phyloP scores from a whole-genome alignment of 2,113 vertebrate genomes.

The Melanostigma gelatinosum region DNA sequence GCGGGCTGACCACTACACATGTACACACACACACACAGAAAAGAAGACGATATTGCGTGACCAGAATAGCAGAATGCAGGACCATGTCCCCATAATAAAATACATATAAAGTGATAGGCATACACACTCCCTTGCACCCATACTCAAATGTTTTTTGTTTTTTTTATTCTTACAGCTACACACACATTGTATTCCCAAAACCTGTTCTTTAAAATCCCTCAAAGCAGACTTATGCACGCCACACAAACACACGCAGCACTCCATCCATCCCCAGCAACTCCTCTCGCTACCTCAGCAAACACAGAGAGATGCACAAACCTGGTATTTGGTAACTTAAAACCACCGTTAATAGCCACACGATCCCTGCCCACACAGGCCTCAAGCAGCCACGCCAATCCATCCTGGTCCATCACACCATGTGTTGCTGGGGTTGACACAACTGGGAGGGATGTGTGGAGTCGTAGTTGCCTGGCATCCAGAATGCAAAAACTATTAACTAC shows the following conservation, averaged over 20 bases:
- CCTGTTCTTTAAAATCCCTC: constrained; percentile 29
- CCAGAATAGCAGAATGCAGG: constrained; percentile 46
- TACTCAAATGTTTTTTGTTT: not conserved
- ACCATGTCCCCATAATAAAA: constrained; percentile 12
- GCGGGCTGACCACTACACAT: constrained; percentile 51
- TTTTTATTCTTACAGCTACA: not conserved
- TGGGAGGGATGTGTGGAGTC: not conserved
- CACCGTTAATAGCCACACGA: constrained; percentile 35
- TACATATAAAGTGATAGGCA: constrained; percentile 57
- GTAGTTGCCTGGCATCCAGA: constrained; percentile 44
- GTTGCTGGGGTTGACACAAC: constrained; percentile 19
- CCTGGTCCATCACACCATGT: constrained; percentile 28
- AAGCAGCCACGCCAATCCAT: constrained; percentile 1
- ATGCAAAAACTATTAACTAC: constrained; percentile 58
- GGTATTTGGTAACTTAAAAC: constrained; percentile 48
- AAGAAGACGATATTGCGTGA: constrained; percentile 73
- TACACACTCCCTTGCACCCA: constrained; percentile 37
- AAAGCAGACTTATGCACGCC: constrained; percentile 36
- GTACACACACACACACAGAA: constrained; percentile 21
- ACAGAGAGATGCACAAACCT: constrained; percentile 68
- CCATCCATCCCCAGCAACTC: constrained; percentile 38
- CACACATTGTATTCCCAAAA: constrained; percentile 26
- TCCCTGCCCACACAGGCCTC: constrained; percentile 13
- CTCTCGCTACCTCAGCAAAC: constrained; percentile 81
- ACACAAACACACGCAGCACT: constrained; percentile 38